These are phyloP conservation scores for Unio delphinus DNA, from an alignment of 2,888 invertebrate genomes.

Conservation along the genomic window DNA sequence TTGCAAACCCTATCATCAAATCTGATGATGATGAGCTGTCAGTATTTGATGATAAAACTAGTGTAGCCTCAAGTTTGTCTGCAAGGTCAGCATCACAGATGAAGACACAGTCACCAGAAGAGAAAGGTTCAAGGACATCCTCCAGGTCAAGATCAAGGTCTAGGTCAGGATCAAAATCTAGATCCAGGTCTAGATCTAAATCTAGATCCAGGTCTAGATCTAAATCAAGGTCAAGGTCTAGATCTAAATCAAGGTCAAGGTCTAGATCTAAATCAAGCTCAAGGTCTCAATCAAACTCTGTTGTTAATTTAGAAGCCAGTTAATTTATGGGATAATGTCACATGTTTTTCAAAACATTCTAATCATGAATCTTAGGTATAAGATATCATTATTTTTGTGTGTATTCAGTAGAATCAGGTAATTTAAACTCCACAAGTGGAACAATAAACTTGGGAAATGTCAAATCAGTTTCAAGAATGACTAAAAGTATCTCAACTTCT, in stretches of 20 bases:
- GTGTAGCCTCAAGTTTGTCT: constrained; percentile 42
- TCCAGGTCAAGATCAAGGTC: constrained; percentile 31
- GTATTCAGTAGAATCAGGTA: no score
- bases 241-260: constrained; percentile 6
- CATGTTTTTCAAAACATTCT: no score
- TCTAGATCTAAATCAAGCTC: constrained; percentile 27
- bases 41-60: constrained; percentile 49
- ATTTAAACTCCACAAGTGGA: no score
- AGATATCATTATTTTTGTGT: no score
- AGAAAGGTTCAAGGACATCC: constrained; percentile 12
- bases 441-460: no score
- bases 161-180: constrained; percentile 9
- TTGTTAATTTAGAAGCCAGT: no score
- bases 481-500: no score
- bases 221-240: constrained; percentile 16
- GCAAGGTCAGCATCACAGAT: constrained; percentile 29
- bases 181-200: constrained; percentile 26
- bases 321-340: no score
- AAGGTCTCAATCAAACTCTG: constrained; percentile 3
- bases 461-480: no score
- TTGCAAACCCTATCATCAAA: constrained; percentile 22
- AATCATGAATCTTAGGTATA: no score
- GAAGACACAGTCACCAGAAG: constrained; percentile 24
- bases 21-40: constrained; percentile 38
- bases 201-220: constrained; percentile 14